Percentiles rank a stretch among this genome's conserved stretches.
These are phyloP conservation scores for Belonocnema kinseyi DNA, from an alignment of 1,140 invertebrate species.

Conservation along the genomic window DNA sequence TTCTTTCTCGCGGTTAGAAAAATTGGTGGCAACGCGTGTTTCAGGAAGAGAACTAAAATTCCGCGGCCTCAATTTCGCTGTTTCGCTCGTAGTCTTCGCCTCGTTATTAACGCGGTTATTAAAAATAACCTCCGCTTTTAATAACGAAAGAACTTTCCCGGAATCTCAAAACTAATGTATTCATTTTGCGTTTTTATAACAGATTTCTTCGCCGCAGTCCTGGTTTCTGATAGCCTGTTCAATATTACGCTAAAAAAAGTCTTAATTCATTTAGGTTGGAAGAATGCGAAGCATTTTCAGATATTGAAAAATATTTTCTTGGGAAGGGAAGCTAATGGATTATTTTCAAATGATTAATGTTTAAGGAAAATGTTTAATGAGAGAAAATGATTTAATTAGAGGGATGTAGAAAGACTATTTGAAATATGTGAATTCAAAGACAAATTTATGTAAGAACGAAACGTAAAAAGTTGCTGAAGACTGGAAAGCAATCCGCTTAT, in stretches of 20 bases:
- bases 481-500: too few relatives aligned
- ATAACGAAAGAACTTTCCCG: conserved; percentile 22
- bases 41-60: conserved; percentile 8
- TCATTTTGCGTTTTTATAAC: conserved; percentile 16
- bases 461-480: too few relatives aligned
- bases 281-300: too few relatives aligned
- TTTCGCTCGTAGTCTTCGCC: conserved; percentile 9
- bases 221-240: background rate
- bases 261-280: background rate
- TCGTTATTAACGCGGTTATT: conserved; percentile 24
- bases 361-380: too few relatives aligned
- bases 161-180: conserved; percentile 22
- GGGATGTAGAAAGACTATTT: too few relatives aligned
- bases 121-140: conserved; percentile 8
- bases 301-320: too few relatives aligned
- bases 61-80: conserved; percentile 21
- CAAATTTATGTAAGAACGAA: too few relatives aligned
- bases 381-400: too few relatives aligned
- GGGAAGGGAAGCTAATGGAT: too few relatives aligned
- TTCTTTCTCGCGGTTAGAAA: conserved; percentile 16
- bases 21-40: conserved; percentile 14
- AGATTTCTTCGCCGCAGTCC: background rate
- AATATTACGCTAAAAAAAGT: background rate
- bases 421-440: too few relatives aligned
- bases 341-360: too few relatives aligned